These are phyloP conservation scores for Gobio gobio DNA, from an alignment of 2,113 vertebrate genomes.

Conservation along the genomic window DNA sequence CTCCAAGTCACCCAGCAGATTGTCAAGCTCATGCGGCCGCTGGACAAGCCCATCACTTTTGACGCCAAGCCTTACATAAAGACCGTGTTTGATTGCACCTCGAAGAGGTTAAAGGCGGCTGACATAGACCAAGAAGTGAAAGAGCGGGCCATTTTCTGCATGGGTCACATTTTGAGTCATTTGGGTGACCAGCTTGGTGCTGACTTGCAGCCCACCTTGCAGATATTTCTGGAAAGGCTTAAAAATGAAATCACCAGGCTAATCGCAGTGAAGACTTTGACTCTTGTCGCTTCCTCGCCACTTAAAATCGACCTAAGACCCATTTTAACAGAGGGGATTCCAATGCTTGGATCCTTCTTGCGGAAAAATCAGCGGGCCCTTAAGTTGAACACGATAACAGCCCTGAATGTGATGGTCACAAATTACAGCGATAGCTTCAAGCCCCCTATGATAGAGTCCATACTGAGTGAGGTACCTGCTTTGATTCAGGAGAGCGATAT, in stretches of 20 bases:
- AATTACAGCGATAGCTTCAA: conserved; percentile 85
- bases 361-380: conserved; percentile 90
- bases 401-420: conserved; percentile 82
- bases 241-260: conserved; percentile 93
- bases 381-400: conserved; percentile 83
- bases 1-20: conserved; percentile 88
- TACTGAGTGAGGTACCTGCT: conserved; percentile 83
- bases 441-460: conserved; percentile 75
- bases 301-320: conserved; percentile 83
- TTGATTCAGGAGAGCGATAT: conserved; percentile 89
- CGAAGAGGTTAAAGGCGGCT: conserved; percentile 86
- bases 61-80: conserved; percentile 82
- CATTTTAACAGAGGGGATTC: conserved; percentile 82
- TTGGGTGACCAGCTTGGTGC: conserved; percentile 84
- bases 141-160: conserved; percentile 91
- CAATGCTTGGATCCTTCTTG: conserved; percentile 87
- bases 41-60: conserved; percentile 72
- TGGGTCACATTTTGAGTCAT: conserved; percentile 85
- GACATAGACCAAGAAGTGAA: conserved; percentile 97
- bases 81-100: conserved; percentile 80
- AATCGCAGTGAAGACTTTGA: conserved; percentile 85
- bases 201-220: conserved; percentile 82
- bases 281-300: conserved; percentile 80
- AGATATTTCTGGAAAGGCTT: conserved; percentile 88
- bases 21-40: conserved; percentile 83